Base-by-base conservation (phyloP, 1,140 invertebrate species). In the Anadara kagoshimensis region DNA sequence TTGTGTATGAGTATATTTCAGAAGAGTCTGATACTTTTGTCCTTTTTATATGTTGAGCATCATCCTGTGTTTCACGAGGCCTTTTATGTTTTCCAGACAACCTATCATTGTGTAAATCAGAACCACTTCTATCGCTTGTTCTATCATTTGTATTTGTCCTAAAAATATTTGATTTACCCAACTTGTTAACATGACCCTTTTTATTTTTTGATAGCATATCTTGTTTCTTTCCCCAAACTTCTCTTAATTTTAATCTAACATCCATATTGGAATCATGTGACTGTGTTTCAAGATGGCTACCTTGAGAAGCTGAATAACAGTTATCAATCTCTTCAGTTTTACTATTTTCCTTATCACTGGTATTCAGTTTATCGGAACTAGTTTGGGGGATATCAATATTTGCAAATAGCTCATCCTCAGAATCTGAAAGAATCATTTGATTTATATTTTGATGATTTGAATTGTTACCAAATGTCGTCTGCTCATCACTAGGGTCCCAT, bases 181-280 rank as follows among this genome's bases (percentile, higher is more conserved):
- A 54, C 54, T n/a, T 43, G n/a, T 56, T 36, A n/a, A 54, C 51
- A 26, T 47, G 11, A 12, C 26, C 26, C n/a, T 41, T 63, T n/a
- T 29, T 69, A 26, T 59, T 51, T 44, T 29, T 49, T 24, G 67
- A n/a, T 51, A 41, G n/a, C 20, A 44, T 20, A 43, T 22, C 36
- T 47, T 69, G 44, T 51, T 61, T 71, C 16, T 54, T 47, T 10
- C 59, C 61, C 69, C 69, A 71, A 24, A 71, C 51, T 45, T 63
- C 59, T 24, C 69, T 54, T 0, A 71, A 51, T 71, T 71, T 71
- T 8, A 36, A 44, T 45, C 36, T 57, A 24, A 71, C 69, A 64
- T 71, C 59, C 12, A 8, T 56, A 14, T 43, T 18, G 44, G 18
- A 36, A 36, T 36, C 29, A 36, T 36, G 29, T 36, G 29, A 36